Evolutionary conservation across 1,140 invertebrate genomes (phyloP), one percentile per base, ranked within the genome.

Genomic region (Drosophila tristis): DNA sequence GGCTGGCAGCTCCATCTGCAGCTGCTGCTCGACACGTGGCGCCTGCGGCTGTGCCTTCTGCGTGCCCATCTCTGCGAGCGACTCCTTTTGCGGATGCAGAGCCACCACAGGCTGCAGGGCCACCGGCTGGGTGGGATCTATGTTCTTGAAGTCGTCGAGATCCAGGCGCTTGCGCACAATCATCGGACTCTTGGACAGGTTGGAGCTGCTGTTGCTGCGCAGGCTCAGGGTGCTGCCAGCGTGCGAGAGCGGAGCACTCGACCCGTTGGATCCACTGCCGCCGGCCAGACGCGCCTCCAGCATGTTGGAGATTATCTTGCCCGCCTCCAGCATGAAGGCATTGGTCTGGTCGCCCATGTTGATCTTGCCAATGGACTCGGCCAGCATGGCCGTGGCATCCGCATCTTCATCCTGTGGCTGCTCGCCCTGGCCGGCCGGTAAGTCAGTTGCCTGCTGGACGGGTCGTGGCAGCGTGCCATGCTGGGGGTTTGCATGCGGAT

Each of bases 291-390:
- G 80, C 0, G 87, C 76, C 61, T 92, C 91, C 44, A 92, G 43
- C 91, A 92, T 92, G 42, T 80, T 90, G 25, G 89, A 87, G 9
- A 92, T 91, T 25, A 92, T 91, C 53, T 92, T 92, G 13, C 91
- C 81, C 0, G 91, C 90, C 25, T 92, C 90, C 42, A 89, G 66
- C 78, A 90, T 90, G n/a, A 92, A 91, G 15, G 89, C 90, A 6
- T 90, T 73, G n/a, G 82, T 91, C n/a, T 92, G 89, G n/a, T 84
- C 70, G 23, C 87, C 84, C 74, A 90, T 91, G 29, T 90, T 73
- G n/a, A 92, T 86, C 54, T 66, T 74, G 29, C 85, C 77, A 43
- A 92, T 56, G 13, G 91, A 91, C 5, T 90, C 78, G 31, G 86
- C 68, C 9, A 92, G 43, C 80, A 92, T 74, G 4, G 81, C 74